Conservation (phyloP, 2,113 vertebrate species). For the Psittacus erithacus region DNA sequence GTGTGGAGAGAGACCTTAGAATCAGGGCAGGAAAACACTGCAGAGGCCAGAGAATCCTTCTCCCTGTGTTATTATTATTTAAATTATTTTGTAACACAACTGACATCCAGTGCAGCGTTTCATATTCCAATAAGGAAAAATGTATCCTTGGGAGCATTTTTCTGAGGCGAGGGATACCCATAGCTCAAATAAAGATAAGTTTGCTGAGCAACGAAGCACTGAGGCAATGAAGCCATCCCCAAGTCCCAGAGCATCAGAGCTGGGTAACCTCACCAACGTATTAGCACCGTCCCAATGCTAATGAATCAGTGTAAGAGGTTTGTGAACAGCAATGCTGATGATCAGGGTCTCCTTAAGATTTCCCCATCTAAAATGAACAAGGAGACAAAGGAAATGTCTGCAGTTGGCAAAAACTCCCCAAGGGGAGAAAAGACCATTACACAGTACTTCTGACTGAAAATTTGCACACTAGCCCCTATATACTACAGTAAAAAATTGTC, state of each 20-base stretch:
- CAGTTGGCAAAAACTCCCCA: not conserved
- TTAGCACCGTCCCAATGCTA: rapidly evolving
- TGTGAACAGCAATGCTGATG: rapidly evolving
- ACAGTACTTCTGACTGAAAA: not conserved
- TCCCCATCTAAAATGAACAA: not conserved
- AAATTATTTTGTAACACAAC: not conserved
- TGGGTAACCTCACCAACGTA: not conserved
- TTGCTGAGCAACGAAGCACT: not conserved
- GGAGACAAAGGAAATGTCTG: not conserved
- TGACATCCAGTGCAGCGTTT: not conserved
- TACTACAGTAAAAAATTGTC: not conserved
- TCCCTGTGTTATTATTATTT: not conserved
- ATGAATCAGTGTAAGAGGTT: not conserved
- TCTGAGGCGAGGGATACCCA: not conserved
- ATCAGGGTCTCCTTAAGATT: not conserved
- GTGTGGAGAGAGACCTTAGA: not conserved
- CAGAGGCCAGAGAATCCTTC: not conserved
- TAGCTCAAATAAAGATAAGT: not conserved
- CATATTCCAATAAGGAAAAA: not conserved
- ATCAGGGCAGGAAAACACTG: not conserved
- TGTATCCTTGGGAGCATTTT: not conserved
- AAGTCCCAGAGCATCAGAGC: not conserved
- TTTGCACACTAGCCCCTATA: not conserved
- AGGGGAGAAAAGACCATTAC: not conserved
- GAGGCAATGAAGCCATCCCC: not conserved